Evolutionary conservation across 1,140 invertebrate species (phyloP), one percentile per base, ranked within the genome.

Genomic region (Drosophila tristis): DNA sequence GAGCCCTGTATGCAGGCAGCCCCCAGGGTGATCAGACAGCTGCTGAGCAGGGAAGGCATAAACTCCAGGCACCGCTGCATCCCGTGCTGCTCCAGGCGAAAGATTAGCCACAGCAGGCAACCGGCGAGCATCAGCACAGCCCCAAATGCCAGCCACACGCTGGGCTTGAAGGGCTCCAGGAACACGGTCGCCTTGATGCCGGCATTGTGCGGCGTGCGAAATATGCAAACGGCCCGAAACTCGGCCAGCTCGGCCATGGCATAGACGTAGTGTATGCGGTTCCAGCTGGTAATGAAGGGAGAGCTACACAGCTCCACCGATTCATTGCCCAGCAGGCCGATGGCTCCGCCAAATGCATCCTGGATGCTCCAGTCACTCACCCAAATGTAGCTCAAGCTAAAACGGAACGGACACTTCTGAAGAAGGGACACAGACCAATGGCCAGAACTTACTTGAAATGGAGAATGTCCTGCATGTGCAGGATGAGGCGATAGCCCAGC

Each of bases 1-100:
- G 91, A 82, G 5, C 90, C 86, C 49, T 92, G 91, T 25, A 80
- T 87, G 60, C 91, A 92, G 44, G 90, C 89, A 4, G 90, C 77
- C 2, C 90, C 91, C 15, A 92, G 79, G 20, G 80, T 76, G 7
- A 90, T 82, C 13, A 92, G 35, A n/a, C 74, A 80, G 29, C 75
- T 80, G 25, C 67, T 78, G 23, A 92, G 48, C 7, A 91, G 45
- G 0, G 91, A 92, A 4, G 91, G 91, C 29, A 80, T 53, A 54
- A 73, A 92, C 0, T 68, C 43, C 20, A 91, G 31, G 48, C 56
- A 78, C 0, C 47, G 31, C 5, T 58, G 50, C 53, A 79, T 62
- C 43, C 75, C 75, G 2, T 51, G 67, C 26, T 62, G 51, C 44
- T 92, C 91, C 60, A 92, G 39, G 2, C 13, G 59, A 44, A 92